Evolutionary conservation across 2,888 invertebrate genomes (phyloP).

Genomic region (Leptura quadrifasciata): DNA sequence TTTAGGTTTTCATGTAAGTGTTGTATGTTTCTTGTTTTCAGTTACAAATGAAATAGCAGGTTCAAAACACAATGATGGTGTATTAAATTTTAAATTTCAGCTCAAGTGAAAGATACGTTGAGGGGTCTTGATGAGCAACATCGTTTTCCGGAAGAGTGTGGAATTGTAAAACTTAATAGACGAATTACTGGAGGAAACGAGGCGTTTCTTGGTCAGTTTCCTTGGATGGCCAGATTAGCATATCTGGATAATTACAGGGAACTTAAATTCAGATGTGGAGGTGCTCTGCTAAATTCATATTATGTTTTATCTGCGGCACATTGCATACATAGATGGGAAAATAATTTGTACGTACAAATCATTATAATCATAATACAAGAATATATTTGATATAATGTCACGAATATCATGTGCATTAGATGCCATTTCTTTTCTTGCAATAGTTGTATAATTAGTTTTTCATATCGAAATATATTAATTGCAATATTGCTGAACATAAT

Average conservation of each 20-base stretch:
- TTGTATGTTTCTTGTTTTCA: background rate
- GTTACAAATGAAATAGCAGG: too few species aligned
- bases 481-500: too few species aligned
- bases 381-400: too few species aligned
- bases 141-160: constrained; percentile 44
- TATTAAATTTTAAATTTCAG: background rate
- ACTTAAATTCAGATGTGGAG: background rate
- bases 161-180: constrained; percentile 20
- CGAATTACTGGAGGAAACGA: constrained; percentile 79
- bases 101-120: background rate
- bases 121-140: background rate
- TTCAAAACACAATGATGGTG: too few species aligned
- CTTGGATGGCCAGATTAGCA: constrained; percentile 79
- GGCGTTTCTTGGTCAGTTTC: constrained; percentile 79
- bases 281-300: background rate
- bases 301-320: constrained; percentile 1
- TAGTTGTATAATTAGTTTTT: too few species aligned
- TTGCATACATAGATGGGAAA: background rate
- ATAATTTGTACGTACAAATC: constrained; percentile 7
- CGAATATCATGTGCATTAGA: too few species aligned
- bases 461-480: too few species aligned
- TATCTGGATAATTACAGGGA: constrained; percentile 65
- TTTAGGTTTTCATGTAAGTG: too few species aligned
- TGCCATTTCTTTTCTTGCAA: too few species aligned
- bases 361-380: too few species aligned